Conservation (phyloP, 92 coral and sea anemone genomes). For the Virgularia gustaviana region DNA sequence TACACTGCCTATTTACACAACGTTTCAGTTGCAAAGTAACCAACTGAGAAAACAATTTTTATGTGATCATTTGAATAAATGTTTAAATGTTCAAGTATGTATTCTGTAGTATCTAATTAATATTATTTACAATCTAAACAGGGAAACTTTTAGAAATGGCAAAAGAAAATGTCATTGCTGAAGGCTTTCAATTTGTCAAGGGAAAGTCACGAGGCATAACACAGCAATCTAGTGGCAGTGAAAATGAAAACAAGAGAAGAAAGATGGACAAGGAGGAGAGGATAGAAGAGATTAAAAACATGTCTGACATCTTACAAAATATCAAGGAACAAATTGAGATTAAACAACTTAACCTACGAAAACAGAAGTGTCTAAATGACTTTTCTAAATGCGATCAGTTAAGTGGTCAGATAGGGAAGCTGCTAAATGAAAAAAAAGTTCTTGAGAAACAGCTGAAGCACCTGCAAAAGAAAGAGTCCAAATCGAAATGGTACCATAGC, state of each 20-base stretch:
- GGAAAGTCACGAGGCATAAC: slow-evolving; percentile 40
- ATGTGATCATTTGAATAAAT: no score
- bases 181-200: slow-evolving; percentile 42
- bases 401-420: slow-evolving; percentile 27
- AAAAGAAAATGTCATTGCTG: slow-evolving; percentile 33
- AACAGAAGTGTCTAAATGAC: slow-evolving; percentile 28
- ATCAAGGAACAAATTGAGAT: slow-evolving; percentile 30
- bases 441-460: slow-evolving; percentile 34
- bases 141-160: slow-evolving; percentile 45
- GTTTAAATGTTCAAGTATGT: no score
- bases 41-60: no score
- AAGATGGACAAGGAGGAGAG: slow-evolving; percentile 40
- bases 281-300: slow-evolving; percentile 20
- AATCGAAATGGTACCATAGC: slow-evolving; percentile 49
- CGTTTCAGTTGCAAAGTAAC: no score
- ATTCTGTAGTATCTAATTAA: no score
- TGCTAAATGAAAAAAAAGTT: slow-evolving; percentile 30
- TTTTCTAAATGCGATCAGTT: slow-evolving; percentile 32
- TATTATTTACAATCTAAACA: no score
- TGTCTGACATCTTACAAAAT: slow-evolving; percentile 11
- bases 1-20: no score
- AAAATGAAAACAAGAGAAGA: slow-evolving; percentile 24
- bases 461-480: slow-evolving; percentile 40
- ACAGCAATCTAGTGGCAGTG: slow-evolving; percentile 17
- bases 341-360: slow-evolving; percentile 29